Conservation (phyloP, 2,888 invertebrate genomes). For the Spisula solida region DNA sequence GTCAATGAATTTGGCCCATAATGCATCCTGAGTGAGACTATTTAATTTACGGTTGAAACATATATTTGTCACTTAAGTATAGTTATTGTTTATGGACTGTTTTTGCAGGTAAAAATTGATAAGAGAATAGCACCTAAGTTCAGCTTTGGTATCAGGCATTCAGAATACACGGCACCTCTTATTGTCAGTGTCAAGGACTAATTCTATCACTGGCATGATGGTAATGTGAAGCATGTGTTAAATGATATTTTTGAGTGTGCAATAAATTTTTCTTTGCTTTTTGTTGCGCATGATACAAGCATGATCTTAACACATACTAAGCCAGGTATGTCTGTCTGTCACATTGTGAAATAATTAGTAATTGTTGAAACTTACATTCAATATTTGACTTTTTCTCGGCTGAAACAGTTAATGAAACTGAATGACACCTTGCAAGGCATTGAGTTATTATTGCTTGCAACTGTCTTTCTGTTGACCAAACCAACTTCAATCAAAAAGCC, state of each 20-base stretch:
- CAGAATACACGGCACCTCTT: slow-evolving; percentile 85
- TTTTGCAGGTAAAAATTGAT: slow-evolving; percentile 77
- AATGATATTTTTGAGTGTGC: not conserved
- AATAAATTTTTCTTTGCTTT: not conserved
- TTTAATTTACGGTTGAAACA: not conserved
- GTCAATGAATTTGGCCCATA: too few relatives aligned
- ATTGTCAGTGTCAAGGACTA: slow-evolving; percentile 69
- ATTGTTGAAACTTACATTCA: not conserved
- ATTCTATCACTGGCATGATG: not conserved
- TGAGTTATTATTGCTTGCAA: too few relatives aligned
- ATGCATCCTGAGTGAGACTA: too few relatives aligned
- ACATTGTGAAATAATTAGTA: not conserved
- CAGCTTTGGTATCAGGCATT: slow-evolving; percentile 88
- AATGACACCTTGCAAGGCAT: too few relatives aligned
- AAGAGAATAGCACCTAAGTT: slow-evolving; percentile 83
- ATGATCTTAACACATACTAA: slow-evolving; percentile 12
- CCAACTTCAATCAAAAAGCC: too few relatives aligned
- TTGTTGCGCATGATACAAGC: slow-evolving; percentile 15
- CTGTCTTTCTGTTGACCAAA: too few relatives aligned
- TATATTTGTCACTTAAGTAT: not conserved
- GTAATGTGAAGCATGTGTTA: not conserved
- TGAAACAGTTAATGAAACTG: too few relatives aligned
- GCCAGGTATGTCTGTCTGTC: not conserved
- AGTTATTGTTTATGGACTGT: slow-evolving; percentile 13
- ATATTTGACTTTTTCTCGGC: too few relatives aligned